Percentiles rank a stretch among this genome's conserved stretches.
phyloP scores from a whole-genome alignment of 1,140 invertebrate species.

The Steinernema feltiae region DNA sequence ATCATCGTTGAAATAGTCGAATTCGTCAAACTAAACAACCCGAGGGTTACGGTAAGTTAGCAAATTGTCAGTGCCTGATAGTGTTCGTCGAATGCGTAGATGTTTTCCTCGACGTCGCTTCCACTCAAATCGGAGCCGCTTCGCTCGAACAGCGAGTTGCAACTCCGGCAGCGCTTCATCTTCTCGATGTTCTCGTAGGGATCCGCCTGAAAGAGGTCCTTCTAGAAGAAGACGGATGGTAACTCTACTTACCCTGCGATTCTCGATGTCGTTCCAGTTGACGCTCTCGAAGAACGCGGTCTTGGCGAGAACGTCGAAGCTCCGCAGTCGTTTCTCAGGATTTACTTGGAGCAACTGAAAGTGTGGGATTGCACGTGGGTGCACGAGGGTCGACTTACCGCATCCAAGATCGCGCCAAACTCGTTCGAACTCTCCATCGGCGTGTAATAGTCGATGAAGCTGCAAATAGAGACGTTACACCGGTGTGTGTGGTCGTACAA shows the following conservation, averaged over 20 bases:
- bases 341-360: not conserved
- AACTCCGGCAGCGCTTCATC: conserved; percentile 1
- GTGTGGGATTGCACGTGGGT: not conserved
- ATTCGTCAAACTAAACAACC: not conserved
- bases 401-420: not conserved
- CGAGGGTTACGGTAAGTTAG: not conserved
- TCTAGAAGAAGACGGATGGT: not conserved
- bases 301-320: not conserved
- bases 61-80: not conserved
- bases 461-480: not conserved
- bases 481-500: not conserved
- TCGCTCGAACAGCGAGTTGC: not conserved
- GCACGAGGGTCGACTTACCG: not conserved
- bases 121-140: not conserved
- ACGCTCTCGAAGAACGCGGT: not conserved
- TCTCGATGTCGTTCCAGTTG: not conserved
- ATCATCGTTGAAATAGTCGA: conserved; percentile 3
- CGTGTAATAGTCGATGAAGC: conserved; percentile 1
- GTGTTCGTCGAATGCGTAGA: conserved; percentile 7
- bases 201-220: not conserved
- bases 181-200: not conserved
- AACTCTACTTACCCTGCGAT: not conserved
- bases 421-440: not conserved
- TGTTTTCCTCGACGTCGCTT: conserved; percentile 9
- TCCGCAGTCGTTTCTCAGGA: not conserved